Base-by-base conservation (phyloP, 1,140 invertebrate genomes). In the Fragariocoptes setiger region DNA sequence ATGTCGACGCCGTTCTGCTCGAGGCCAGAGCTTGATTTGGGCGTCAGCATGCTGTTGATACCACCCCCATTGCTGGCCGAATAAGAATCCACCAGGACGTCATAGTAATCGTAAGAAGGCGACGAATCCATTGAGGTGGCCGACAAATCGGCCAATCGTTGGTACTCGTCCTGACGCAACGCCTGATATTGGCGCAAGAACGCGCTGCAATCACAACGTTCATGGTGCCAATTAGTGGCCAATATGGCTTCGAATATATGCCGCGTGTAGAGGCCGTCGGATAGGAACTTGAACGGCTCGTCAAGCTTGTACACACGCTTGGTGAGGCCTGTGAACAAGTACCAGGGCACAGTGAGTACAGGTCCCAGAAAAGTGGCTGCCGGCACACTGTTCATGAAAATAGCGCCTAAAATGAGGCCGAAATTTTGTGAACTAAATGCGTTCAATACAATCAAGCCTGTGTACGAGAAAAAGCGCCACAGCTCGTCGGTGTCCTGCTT, bases 291-390 rank as follows among this genome's bases (percentile, higher is more conserved):
- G 25, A 8, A n/a, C n/a, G 25, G 25, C 25, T 31, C 25, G 25
- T n/a, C 25, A 8, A 31, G n/a, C n/a, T n/a, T 31, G 25, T 31
- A n/a, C 8, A 31, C n/a, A 8, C 25, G 25, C n/a, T 31, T 31
- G 8, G 25, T 31, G 25, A 88, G 86, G 5, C 82, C 83, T 47
- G 58, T 59, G 47, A 64, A 90, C 15, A 90, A 62, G 17, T 88
- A 67, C 19, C 85, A 12, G 78, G 83, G 45, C 83, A 86, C 21
- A 76, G 74, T 31, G 72, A 74, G 18, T 8, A 88, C 76, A 19
- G 82, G 82, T 2, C 79, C 82, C 19, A 88, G 64, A 53, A 85
- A 88, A 22, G 86, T 78, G 0, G 80, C 80, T 3, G 42, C 41
- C 18, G 43, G 43, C 3, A 45, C 42, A 44, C 37, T 44, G 19